Evolutionary conservation across 2,888 invertebrate genomes (phyloP).

Genomic region (Branchellion lobata): DNA sequence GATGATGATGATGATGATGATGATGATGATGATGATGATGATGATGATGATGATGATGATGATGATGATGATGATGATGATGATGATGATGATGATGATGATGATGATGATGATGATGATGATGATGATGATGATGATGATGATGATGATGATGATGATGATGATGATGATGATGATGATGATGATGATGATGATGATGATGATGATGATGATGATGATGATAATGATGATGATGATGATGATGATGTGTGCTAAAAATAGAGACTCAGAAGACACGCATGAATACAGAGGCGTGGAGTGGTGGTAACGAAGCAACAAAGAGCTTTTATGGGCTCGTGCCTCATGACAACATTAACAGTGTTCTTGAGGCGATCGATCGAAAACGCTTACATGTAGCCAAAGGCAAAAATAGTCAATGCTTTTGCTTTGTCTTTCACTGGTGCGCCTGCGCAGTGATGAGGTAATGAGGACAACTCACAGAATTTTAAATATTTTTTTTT

Average conservation of each 20-base stretch:
- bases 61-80: slow-evolving; percentile 4
- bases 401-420: no score
- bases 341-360: no score
- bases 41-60: background rate
- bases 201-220: slow-evolving; percentile 7
- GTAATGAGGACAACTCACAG: no score
- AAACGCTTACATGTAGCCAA: no score
- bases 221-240: slow-evolving; percentile 5
- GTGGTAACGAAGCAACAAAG: no score
- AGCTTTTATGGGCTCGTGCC: no score
- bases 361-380: no score
- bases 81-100: slow-evolving; percentile 4
- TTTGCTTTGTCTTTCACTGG: no score
- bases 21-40: slow-evolving; percentile 10
- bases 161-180: slow-evolving; percentile 10
- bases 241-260: no score
- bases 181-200: slow-evolving; percentile 1
- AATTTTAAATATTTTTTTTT: no score
- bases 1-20: slow-evolving; percentile 26
- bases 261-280: background rate
- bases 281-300: no score
- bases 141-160: slow-evolving; percentile 10
- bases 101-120: slow-evolving; percentile 9
- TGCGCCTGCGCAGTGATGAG: no score
- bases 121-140: background rate